Percentiles rank a stretch among this genome's conserved stretches.
Evolutionary conservation across 2,113 vertebrate species (phyloP).

Genomic region (Anser cygnoides): DNA sequence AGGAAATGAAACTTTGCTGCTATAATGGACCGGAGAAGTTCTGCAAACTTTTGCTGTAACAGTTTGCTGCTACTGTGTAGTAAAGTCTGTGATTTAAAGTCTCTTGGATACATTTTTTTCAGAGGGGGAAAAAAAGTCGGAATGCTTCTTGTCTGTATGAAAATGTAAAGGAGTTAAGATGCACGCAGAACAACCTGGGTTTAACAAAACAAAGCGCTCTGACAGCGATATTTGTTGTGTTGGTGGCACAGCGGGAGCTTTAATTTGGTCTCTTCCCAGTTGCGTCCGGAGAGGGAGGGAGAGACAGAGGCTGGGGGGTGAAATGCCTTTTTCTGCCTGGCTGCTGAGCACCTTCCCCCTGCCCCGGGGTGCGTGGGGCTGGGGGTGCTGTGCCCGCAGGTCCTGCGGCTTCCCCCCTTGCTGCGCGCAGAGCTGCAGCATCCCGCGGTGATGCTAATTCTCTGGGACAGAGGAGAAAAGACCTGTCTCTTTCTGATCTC

Average conservation of each 20-base stretch:
- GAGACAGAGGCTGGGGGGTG: fast-evolving
- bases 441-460: neutral
- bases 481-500: neutral
- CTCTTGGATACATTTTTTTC: neutral
- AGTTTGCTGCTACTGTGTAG: neutral
- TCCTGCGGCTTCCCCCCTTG: neutral
- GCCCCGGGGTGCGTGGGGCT: neutral
- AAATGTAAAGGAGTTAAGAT: neutral
- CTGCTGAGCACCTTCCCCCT: neutral
- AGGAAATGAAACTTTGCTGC: neutral
- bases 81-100: neutral
- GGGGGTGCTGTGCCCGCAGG: fast-evolving
- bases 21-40: neutral
- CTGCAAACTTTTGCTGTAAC: neutral
- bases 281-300: neutral
- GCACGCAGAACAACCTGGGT: fast-evolving
- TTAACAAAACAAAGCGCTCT: fast-evolving
- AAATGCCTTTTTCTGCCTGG: neutral
- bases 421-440: neutral
- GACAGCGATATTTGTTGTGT: neutral
- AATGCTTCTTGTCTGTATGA: neutral
- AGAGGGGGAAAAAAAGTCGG: neutral
- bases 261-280: neutral
- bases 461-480: neutral
- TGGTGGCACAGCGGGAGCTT: neutral